A percentile compares a stretch with the other conserved stretches of the same genome.
Evolutionary conservation across 1,140 invertebrate species (phyloP).

Genomic region (Grapholita molesta): DNA sequence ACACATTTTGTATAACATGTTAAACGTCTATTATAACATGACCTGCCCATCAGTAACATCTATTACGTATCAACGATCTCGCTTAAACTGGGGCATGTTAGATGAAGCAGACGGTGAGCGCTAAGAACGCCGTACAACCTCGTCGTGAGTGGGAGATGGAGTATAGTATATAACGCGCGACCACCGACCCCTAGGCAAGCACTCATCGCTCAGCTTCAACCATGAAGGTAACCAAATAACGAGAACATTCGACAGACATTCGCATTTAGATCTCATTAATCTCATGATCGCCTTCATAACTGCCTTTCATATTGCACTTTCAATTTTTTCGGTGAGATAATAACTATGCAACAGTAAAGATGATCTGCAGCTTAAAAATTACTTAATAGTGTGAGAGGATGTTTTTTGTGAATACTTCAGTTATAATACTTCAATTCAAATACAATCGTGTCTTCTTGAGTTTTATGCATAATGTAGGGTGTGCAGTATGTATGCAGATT

Average conservation of each 20-base stretch:
- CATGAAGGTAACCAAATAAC: slow-evolving; percentile 64
- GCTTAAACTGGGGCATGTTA: not conserved
- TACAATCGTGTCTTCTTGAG: no score
- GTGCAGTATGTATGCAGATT: no score
- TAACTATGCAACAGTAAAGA: not conserved
- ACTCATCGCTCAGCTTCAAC: slow-evolving; percentile 61
- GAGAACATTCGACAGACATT: not conserved
- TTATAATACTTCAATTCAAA: no score
- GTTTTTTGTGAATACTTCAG: not conserved
- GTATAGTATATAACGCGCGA: slow-evolving; percentile 56
- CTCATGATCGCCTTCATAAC: not conserved
- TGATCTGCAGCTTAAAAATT: not conserved
- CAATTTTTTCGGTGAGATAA: not conserved
- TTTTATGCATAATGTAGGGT: no score
- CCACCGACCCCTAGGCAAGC: slow-evolving; percentile 53
- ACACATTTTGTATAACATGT: not conserved
- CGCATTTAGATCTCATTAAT: not conserved
- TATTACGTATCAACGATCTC: not conserved
- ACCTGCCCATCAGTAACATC: not conserved
- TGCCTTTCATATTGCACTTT: not conserved
- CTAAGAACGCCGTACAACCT: slow-evolving; percentile 29
- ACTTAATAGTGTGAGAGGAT: not conserved
- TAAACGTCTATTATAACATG: not conserved
- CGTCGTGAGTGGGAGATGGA: slow-evolving; percentile 55
- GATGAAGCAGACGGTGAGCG: not conserved